Base-by-base conservation (phyloP, 2,888 invertebrate species). In the Drosophila rubida region DNA sequence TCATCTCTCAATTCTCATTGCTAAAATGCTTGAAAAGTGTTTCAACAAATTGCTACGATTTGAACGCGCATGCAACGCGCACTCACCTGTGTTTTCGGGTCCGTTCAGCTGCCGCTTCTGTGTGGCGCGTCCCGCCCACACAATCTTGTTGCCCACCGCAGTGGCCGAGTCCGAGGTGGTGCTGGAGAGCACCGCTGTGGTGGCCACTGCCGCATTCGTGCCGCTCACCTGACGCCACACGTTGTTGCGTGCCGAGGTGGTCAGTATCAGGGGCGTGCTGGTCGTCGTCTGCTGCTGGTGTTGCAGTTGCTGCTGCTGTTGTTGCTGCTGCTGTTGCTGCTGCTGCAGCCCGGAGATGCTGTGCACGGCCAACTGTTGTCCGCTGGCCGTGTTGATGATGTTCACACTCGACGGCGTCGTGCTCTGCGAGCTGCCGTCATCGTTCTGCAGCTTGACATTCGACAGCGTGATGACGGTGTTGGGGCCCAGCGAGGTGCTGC, bases 61-160 rank as follows among this genome's bases (percentile, higher is more conserved):
- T 11, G 5, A 1, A 25, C 30, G 0, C 8, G 2, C 2, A n/a
- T n/a, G 11, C n/a, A n/a, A n/a, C n/a, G n/a, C n/a, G n/a, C n/a
- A 50, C 74, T 77, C 51, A 90, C 90, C 90, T 74, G 82, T 87
- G 68, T 90, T 90, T 49, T 92, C 90, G 13, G 92, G 92, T 46
- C 92, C 92, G 70, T 92, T 92, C 0, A 91, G 77, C 66, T 91
- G 91, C 35, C 91, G 88, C 62, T 89, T 90, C 32, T 83, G 90
- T 2, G 83, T 80, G 8, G 90, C 73, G 11, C 91, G 81, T 71
- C 90, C 90, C 42, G 91, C 81, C 91, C 90, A 89, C 8, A 91
- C 78, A 48, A 91, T 88, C 74, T 91, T 89, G 60, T 90, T 89
- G 67, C 90, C 86, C 13, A 89, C 76, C 2, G 88, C 81, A 3